Base-by-base conservation (phyloP, 1,140 invertebrate species). In the Glossosoma conforme region DNA sequence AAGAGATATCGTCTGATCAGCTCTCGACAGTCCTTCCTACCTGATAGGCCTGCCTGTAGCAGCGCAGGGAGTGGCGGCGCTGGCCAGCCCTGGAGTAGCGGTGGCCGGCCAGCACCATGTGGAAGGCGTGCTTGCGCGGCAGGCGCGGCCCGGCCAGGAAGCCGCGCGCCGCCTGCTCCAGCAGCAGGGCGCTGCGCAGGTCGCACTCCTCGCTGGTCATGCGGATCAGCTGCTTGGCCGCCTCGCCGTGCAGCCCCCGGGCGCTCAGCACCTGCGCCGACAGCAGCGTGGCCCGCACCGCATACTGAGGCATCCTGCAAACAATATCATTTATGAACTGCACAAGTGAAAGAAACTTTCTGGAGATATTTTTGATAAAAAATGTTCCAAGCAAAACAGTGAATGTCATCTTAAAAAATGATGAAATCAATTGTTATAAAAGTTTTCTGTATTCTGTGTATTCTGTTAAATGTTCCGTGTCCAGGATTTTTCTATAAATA, bases 131-230 rank as follows among this genome's bases (percentile, higher is more conserved):
- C 69, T 97, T 98, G 36, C 95, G 77, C 51, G 88, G 81, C 84
- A 93, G 89, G 1, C 81, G 79, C 32, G 83, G 81, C 2, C 77
- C 72, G 3, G 77, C 80, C 18, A 97, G 75, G 65, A 93, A 98
- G 65, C 92, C 96, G 64, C 95, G 89, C 0, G 94, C 87, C 0
- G 95, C 93, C 72, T 98, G 95, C 72, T 98, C 96, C 11, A 98
- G 70, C 38, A 98, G 74, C 49, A 98, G 71, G 6, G 94, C 94
- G 58, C 91, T 93, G 21, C 91, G 76, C 36, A 94, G 68, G 72
- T 96, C 91, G 13, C 89, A 91, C 68, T 94, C 94, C 75, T 98
- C 94, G 58, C 88, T 91, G 2, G 93, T 96, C 85, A 97, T 92
- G 37, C 93, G 82, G 56, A 97, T 93, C 22, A 96, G 81, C 65